These are phyloP conservation scores for Pseudomyrmex cubaensis DNA, from an alignment of 1,140 invertebrate species.

Conservation along the genomic window DNA sequence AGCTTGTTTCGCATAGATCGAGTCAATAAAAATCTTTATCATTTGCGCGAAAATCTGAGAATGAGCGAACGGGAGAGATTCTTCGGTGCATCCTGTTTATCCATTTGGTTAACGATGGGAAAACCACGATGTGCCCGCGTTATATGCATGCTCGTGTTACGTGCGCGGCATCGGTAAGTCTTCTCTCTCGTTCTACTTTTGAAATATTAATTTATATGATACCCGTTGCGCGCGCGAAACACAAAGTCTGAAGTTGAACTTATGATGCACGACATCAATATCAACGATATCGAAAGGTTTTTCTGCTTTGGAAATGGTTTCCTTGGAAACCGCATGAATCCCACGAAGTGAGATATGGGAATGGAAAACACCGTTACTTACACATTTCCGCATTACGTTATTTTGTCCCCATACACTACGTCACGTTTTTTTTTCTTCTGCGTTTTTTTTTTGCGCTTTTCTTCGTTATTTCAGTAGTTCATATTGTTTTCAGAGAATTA, in stretches of 20 bases:
- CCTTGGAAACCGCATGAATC: constrained; percentile 24
- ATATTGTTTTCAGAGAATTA: not conserved
- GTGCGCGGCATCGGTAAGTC: constrained; percentile 59
- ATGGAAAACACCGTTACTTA: not conserved
- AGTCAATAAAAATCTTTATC: constrained; percentile 41
- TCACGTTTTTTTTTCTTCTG: not conserved
- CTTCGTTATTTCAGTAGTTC: not conserved
- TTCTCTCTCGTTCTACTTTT: constrained; percentile 66
- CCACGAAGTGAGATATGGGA: not conserved
- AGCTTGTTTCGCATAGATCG: not conserved
- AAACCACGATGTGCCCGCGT: constrained; percentile 30
- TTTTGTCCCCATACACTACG: not conserved
- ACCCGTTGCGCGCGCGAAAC: not conserved
- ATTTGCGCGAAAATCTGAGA: not conserved
- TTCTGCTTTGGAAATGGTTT: constrained; percentile 19
- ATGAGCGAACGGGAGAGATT: not conserved
- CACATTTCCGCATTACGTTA: not conserved
- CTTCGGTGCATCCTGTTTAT: constrained; percentile 27
- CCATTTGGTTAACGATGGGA: constrained; percentile 18
- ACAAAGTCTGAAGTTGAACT: constrained; percentile 35
- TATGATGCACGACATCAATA: constrained; percentile 23
- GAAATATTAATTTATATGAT: constrained; percentile 74
- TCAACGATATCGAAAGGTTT: constrained; percentile 3
- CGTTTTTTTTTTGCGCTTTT: not conserved
- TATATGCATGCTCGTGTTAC: constrained; percentile 28